A percentile compares a stretch with the other conserved stretches of the same genome.
These are phyloP conservation scores for Mycetomoellerius zeteki DNA, from an alignment of 1,140 invertebrate species.

Conservation along the genomic window DNA sequence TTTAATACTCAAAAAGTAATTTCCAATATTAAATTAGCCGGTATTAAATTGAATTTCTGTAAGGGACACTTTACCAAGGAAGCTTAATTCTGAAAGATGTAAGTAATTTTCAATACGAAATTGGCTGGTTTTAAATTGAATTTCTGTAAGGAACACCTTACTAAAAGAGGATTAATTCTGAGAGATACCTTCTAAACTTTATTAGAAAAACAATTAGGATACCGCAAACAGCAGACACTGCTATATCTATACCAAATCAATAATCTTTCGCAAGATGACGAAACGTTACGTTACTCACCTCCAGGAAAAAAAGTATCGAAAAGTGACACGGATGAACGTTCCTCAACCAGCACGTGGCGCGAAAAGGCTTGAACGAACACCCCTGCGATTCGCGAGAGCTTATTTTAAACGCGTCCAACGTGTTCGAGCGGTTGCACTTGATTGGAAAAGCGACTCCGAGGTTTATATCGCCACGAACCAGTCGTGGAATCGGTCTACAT, in stretches of 20 bases:
- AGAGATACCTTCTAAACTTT: not conserved
- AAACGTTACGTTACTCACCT: conserved; percentile 8
- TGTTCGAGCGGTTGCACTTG: conserved; percentile 20
- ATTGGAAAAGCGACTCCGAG: conserved; percentile 17
- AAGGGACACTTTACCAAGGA: too few species aligned
- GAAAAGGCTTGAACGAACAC: not conserved
- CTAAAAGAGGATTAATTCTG: not conserved
- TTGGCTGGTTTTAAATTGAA: too few species aligned
- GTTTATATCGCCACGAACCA: conserved; percentile 2
- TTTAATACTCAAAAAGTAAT: too few species aligned
- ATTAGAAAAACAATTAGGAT: not conserved
- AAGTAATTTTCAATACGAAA: too few species aligned
- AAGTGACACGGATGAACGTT: not conserved
- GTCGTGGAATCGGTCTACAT: not conserved
- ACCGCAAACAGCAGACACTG: not conserved
- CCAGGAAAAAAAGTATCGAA: not conserved
- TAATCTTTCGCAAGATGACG: not conserved
- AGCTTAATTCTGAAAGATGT: too few species aligned
- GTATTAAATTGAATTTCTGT: too few species aligned
- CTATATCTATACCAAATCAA: not conserved
- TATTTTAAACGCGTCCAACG: not conserved
- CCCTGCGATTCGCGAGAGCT: not conserved
- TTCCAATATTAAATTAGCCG: too few species aligned
- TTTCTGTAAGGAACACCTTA: too few species aligned
- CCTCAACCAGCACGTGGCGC: conserved; percentile 13